phyloP scores from a whole-genome alignment of 1,140 invertebrate genomes.

The Maconellicoccus hirsutus region DNA sequence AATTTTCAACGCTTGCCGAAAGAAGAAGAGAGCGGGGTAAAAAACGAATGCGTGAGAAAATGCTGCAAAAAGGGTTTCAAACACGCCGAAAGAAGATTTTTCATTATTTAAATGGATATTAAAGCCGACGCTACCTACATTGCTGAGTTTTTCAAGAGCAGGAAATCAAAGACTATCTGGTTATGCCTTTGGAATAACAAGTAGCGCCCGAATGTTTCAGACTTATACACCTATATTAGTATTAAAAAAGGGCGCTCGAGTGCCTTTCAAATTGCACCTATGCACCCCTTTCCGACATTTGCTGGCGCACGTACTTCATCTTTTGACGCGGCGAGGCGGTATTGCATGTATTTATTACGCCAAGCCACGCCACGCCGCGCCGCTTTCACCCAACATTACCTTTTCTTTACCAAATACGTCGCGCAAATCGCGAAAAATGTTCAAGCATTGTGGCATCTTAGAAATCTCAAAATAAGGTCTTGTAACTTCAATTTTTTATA shows the following conservation, averaged over 20 bases:
- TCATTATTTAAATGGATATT: slow-evolving; percentile 10
- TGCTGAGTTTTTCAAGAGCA: not conserved
- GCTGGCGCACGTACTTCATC: too few relatives aligned
- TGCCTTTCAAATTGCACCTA: not conserved
- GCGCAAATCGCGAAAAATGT: too few relatives aligned
- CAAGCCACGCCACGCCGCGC: too few relatives aligned
- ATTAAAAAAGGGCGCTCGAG: not conserved
- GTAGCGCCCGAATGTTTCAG: not conserved
- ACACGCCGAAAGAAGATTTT: not conserved
- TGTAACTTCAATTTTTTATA: too few relatives aligned
- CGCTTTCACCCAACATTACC: too few relatives aligned
- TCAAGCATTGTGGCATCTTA: too few relatives aligned
- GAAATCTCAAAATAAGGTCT: too few relatives aligned
- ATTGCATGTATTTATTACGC: too few relatives aligned
- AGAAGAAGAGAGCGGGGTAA: too few relatives aligned
- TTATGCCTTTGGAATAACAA: not conserved
- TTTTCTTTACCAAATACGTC: too few relatives aligned
- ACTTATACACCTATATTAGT: not conserved
- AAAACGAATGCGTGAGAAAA: not conserved
- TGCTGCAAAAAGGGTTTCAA: not conserved
- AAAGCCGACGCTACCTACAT: not conserved
- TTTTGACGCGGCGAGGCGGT: too few relatives aligned
- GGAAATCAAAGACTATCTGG: slow-evolving; percentile 7
- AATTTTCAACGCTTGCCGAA: not conserved
- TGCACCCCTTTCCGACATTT: not conserved